Evolutionary conservation across 2,113 vertebrate species (phyloP).

Genomic region (Mesitornis unicolor): DNA sequence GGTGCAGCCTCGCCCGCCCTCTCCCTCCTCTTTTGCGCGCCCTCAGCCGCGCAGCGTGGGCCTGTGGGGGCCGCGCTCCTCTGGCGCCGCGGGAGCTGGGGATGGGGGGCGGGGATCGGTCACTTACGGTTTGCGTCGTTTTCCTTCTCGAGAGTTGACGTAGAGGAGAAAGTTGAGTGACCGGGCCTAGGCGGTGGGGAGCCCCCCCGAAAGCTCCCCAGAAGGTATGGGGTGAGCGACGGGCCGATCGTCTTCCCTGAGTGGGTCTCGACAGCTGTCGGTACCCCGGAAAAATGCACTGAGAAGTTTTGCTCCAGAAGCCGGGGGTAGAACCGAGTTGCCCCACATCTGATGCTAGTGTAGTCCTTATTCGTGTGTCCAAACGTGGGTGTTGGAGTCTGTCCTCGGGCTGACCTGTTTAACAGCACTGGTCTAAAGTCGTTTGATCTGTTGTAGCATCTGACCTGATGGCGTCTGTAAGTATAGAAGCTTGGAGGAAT

Average conservation of each 20-base stretch:
- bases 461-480: not conserved
- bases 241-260: not conserved
- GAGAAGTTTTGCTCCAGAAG: not conserved
- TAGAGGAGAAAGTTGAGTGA: not conserved
- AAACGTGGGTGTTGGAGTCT: not conserved
- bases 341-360: fast-evolving
- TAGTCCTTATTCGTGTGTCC: not conserved
- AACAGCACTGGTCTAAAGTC: not conserved
- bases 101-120: not conserved
- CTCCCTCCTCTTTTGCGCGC: too few species aligned
- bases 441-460: not conserved
- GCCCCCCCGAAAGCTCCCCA: fast-evolving
- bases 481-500: not conserved
- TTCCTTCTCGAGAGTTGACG: not conserved
- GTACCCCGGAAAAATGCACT: not conserved
- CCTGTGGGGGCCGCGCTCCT: not conserved
- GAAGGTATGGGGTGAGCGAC: not conserved
- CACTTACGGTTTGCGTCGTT: fast-evolving
- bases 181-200: not conserved
- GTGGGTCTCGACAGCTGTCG: not conserved
- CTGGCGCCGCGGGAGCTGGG: not conserved
- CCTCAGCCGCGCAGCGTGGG: not conserved
- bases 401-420: not conserved
- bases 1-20: not conserved
- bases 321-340: fast-evolving